Conservation (phyloP, 2,113 vertebrate species). For the Megaleporinus macrocephalus region DNA sequence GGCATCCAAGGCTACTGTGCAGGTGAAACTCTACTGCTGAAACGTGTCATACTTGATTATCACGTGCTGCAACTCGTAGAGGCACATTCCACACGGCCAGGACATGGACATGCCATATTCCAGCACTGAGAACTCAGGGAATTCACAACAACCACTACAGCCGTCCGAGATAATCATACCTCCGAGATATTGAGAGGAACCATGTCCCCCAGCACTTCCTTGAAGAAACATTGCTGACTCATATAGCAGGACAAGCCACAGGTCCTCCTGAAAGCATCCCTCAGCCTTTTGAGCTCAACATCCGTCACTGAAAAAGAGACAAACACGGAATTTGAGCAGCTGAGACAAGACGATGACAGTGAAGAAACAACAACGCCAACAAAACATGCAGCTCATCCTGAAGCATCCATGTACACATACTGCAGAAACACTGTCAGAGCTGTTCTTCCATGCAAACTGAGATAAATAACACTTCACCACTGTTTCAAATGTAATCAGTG, state of each 20-base stretch:
- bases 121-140: background rate
- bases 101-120: slow-evolving; percentile 11
- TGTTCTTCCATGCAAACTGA: background rate
- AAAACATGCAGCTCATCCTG: background rate
- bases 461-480: background rate
- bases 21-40: background rate
- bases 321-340: background rate
- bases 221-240: slow-evolving; percentile 58
- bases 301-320: slow-evolving; percentile 45
- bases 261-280: slow-evolving; percentile 55
- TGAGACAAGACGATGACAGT: background rate
- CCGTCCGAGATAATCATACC: slow-evolving; percentile 8
- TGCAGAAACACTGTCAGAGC: background rate
- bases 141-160: background rate
- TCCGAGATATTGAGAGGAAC: slow-evolving; percentile 53
- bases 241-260: slow-evolving; percentile 54
- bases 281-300: slow-evolving; percentile 56
- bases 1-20: background rate
- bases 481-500: background rate
- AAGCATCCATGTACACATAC: background rate
- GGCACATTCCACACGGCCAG: background rate
- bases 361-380: background rate
- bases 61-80: slow-evolving; percentile 36
- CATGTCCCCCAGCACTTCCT: slow-evolving; percentile 53
- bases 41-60: background rate